Conservation (phyloP, 2,113 vertebrate species). For the Sardina pilchardus region DNA sequence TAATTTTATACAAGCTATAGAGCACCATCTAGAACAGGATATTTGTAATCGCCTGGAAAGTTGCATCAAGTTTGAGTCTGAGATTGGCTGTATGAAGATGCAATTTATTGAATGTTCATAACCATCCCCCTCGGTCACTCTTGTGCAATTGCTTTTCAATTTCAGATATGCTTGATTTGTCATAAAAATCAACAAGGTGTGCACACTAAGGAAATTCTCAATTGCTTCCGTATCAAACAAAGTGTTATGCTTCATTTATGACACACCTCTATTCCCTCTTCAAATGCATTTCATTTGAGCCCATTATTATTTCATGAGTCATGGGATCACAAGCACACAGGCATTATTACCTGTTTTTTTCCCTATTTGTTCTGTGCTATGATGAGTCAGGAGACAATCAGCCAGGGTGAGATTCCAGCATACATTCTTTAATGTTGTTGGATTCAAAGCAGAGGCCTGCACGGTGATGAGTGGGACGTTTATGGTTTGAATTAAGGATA, state of each 20-base stretch:
- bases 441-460: not conserved
- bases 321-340: not conserved
- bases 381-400: not conserved
- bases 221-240: not conserved
- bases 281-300: not conserved
- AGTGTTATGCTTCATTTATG: not conserved
- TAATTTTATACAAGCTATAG: no score
- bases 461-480: not conserved
- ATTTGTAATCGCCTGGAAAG: no score
- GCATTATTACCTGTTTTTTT: not conserved
- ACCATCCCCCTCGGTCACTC: not conserved
- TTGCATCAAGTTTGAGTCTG: not conserved
- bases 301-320: not conserved
- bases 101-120: not conserved
- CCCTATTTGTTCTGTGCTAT: not conserved
- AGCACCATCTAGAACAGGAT: no score
- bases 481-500: not conserved
- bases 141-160: constrained; percentile 1
- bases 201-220: not conserved
- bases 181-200: not conserved
- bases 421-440: not conserved
- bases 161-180: not conserved
- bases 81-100: not conserved
- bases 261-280: not conserved
- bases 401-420: not conserved